phyloP scores from a whole-genome alignment of 2,113 vertebrate genomes.

The Ceratotherium simum region DNA sequence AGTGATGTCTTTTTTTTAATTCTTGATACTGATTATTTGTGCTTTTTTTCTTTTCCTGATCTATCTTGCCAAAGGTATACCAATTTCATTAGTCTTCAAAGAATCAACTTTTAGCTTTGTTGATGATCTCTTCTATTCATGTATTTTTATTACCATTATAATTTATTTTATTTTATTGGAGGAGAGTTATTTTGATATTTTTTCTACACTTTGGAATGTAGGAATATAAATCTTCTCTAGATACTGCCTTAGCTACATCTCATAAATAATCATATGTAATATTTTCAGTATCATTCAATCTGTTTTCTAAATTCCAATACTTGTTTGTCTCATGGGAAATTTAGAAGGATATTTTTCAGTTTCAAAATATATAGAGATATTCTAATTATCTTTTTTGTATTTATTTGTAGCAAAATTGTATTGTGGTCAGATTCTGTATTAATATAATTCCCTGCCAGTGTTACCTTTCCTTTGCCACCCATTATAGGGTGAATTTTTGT shows the following conservation, averaged over 20 bases:
- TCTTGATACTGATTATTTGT: not conserved
- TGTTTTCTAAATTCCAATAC: not conserved
- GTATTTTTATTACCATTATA: not conserved
- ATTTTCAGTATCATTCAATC: not conserved
- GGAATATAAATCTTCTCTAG: not conserved
- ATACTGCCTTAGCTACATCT: not conserved
- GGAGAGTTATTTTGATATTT: not conserved
- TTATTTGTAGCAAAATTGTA: not conserved
- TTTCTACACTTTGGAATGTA: not conserved
- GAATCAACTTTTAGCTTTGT: not conserved
- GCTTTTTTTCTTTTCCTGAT: not conserved
- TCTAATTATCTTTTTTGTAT: not conserved
- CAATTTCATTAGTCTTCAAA: not conserved
- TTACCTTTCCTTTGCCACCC: not conserved
- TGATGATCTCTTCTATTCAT: not conserved
- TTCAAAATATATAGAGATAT: not conserved
- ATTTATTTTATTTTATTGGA: not conserved
- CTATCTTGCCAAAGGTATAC: not conserved
- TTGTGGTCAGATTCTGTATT: not conserved
- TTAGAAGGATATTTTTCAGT: not conserved
- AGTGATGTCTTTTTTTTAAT: not conserved
- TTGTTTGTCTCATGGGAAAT: not conserved
- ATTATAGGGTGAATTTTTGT: not conserved
- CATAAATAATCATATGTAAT: not conserved
- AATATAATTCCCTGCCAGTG: not conserved